A percentile compares a stretch with the other conserved stretches of the same genome.
Evolutionary conservation across 2,113 vertebrate species (phyloP).

Genomic region (Podarcis muralis): DNA sequence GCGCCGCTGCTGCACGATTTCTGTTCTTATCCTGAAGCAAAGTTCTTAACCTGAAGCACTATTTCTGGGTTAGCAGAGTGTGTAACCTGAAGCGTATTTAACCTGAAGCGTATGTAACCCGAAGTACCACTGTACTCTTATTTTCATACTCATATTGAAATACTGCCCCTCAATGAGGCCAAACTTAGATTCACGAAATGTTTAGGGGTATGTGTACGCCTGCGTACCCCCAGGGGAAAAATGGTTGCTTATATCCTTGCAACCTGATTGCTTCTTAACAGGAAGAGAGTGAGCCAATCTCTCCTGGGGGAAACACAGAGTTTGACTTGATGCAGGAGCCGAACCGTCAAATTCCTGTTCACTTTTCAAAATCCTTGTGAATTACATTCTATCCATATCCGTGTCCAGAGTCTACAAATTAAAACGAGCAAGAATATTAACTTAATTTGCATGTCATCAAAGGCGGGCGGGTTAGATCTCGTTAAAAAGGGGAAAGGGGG

Average conservation of each 20-base stretch:
- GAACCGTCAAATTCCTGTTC: background rate
- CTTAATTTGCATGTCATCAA: conserved; percentile 34
- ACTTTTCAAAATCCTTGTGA: conserved; percentile 21
- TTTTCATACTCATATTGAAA: too few relatives aligned
- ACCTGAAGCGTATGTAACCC: too few relatives aligned
- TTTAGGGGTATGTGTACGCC: too few relatives aligned
- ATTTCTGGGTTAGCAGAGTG: too few relatives aligned
- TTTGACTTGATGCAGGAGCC: background rate
- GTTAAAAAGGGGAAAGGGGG: background rate
- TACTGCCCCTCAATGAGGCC: too few relatives aligned
- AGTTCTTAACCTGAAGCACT: too few relatives aligned
- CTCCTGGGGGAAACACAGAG: background rate
- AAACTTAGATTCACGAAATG: too few relatives aligned
- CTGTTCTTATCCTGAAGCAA: too few relatives aligned
- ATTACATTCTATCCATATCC: background rate
- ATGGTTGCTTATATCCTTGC: background rate
- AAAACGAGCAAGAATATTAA: conserved; percentile 31
- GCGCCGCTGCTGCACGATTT: too few relatives aligned
- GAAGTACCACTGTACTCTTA: background rate
- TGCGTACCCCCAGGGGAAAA: too few relatives aligned
- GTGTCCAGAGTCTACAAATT: background rate
- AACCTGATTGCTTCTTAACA: background rate
- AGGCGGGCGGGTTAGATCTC: background rate
- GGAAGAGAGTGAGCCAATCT: background rate
- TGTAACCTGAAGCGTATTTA: too few relatives aligned